A percentile compares a stretch with the other conserved stretches of the same genome.
phyloP scores from a whole-genome alignment of 2,888 invertebrate genomes.

The Heliothis peltigera region DNA sequence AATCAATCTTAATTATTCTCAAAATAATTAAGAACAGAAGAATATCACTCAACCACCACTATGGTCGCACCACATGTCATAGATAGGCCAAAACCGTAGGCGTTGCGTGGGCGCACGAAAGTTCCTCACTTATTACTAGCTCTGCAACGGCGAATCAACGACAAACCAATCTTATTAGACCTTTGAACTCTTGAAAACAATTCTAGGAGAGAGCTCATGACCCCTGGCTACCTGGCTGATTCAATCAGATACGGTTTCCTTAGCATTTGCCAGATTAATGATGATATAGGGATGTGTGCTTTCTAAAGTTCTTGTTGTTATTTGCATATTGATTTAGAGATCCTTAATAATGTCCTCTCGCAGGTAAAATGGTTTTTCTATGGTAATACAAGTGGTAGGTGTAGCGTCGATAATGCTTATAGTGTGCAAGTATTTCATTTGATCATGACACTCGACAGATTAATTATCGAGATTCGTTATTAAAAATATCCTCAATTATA shows the following conservation, averaged over 20 bases:
- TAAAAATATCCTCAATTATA: neutral
- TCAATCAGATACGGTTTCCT: conserved; percentile 80
- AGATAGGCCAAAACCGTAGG: conserved; percentile 78
- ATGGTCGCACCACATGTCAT: conserved; percentile 69
- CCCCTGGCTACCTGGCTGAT: conserved; percentile 73
- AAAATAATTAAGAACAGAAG: neutral
- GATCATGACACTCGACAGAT: neutral
- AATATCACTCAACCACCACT: conserved; percentile 54
- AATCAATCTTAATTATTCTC: neutral
- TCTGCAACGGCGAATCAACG: conserved; percentile 75
- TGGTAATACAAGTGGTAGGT: conserved; percentile 28
- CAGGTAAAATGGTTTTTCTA: conserved; percentile 31
- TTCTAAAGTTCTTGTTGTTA: conserved; percentile 68
- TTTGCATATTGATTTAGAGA: conserved; percentile 62
- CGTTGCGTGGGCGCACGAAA: conserved; percentile 85
- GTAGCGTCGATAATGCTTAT: neutral
- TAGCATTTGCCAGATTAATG: conserved; percentile 80
- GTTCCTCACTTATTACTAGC: conserved; percentile 85
- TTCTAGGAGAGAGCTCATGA: conserved; percentile 57
- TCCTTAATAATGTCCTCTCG: conserved; percentile 50
- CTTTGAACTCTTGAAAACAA: conserved; percentile 45
- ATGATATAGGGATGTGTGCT: conserved; percentile 75
- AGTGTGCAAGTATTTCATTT: neutral
- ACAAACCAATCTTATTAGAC: conserved; percentile 70
- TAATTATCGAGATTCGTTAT: neutral